Percentiles rank a stretch among this genome's conserved stretches.
Evolutionary conservation across 2,888 invertebrate genomes (phyloP).

Genomic region (Diachrysia chrysitis): DNA sequence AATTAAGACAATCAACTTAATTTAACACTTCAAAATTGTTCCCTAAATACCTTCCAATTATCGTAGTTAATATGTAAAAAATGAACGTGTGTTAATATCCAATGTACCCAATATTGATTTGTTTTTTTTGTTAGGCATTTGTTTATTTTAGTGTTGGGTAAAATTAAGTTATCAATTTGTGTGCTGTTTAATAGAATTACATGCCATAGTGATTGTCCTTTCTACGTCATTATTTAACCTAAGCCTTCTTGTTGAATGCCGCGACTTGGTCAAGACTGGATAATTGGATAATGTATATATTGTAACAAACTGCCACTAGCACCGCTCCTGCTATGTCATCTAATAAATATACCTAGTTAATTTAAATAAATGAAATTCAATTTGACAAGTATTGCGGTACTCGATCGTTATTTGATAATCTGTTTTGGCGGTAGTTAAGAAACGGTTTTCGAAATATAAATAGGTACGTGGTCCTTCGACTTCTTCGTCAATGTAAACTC

Average conservation of each 20-base stretch:
- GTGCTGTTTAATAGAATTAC: neutral
- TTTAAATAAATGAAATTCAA: neutral
- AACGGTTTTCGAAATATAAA: slow-evolving; percentile 4
- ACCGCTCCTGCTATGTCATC: slow-evolving; percentile 8
- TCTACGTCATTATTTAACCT: slow-evolving; percentile 42
- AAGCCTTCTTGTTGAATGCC: slow-evolving; percentile 54
- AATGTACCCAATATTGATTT: neutral
- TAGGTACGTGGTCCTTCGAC: neutral
- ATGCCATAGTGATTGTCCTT: slow-evolving; percentile 18
- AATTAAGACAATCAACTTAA: neutral
- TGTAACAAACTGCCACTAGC: slow-evolving; percentile 30
- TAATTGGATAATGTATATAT: slow-evolving; percentile 63
- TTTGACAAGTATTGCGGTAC: neutral
- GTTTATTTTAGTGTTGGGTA: neutral
- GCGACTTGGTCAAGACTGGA: slow-evolving; percentile 45
- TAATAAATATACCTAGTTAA: neutral
- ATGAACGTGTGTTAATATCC: neutral
- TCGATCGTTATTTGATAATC: neutral
- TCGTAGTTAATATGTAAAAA: neutral
- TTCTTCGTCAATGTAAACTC: neutral
- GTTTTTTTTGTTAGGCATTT: neutral
- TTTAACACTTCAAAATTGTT: neutral
- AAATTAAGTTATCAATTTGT: neutral
- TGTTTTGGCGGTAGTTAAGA: slow-evolving; percentile 1
- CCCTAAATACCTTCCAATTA: neutral